A percentile compares a stretch with the other conserved stretches of the same genome.
phyloP scores from a whole-genome alignment of 2,113 vertebrate species.

The Podarcis raffonei region DNA sequence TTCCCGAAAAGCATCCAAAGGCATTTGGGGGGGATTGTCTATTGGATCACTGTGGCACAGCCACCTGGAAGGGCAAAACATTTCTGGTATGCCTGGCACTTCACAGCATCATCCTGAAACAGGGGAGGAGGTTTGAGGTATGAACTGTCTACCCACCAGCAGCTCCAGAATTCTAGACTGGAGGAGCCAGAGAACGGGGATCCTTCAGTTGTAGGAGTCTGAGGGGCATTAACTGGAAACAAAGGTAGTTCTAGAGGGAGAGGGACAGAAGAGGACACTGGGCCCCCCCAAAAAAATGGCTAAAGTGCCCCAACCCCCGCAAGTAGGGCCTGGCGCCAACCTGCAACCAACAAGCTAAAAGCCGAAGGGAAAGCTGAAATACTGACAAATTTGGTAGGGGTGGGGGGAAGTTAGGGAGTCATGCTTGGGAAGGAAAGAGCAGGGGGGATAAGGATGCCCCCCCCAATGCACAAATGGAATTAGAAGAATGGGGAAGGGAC shows the following conservation, averaged over 20 bases:
- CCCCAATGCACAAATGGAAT: neutral
- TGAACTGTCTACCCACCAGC: neutral
- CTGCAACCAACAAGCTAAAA: neutral
- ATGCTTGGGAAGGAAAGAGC: neutral
- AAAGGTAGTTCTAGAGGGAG: neutral
- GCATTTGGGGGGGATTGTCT: neutral
- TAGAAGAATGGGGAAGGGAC: no score
- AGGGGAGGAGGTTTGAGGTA: constrained; percentile 22
- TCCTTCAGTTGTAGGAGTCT: constrained; percentile 39
- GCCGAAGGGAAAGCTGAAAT: constrained; percentile 18
- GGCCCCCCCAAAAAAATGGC: neutral
- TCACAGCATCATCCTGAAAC: neutral
- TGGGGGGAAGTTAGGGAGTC: neutral
- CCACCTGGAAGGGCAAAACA: neutral
- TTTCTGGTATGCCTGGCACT: neutral
- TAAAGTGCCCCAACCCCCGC: neutral
- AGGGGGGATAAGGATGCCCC: neutral
- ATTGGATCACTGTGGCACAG: neutral
- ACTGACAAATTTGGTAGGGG: neutral
- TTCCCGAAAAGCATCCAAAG: neutral
- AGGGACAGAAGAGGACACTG: neutral
- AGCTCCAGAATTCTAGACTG: neutral
- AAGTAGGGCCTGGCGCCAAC: constrained; percentile 35
- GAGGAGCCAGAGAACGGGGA: neutral
- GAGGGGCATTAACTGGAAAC: neutral